Evolutionary conservation across 2,797 vertebrate genomes (phyloP).

Genomic region (Eulemur mongoz): DNA sequence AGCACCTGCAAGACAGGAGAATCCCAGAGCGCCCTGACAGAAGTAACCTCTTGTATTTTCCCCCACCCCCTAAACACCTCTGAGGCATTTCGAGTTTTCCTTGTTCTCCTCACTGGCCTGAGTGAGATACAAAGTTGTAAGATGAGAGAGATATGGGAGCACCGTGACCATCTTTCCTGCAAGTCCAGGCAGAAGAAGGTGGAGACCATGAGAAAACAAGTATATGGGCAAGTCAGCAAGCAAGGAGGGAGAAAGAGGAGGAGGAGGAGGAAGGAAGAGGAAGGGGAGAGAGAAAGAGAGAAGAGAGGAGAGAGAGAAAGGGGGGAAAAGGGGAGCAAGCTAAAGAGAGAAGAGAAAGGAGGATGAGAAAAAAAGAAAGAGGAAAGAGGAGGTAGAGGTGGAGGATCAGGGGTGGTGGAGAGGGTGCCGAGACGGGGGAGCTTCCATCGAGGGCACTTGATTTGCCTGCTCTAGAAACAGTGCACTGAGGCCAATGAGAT

Average conservation of each 20-base stretch:
- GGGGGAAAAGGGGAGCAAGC: too few relatives aligned
- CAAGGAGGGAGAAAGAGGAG: background rate
- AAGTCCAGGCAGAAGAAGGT: accelerated
- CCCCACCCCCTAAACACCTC: conserved; percentile 53
- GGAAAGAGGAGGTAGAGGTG: background rate
- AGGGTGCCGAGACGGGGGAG: background rate
- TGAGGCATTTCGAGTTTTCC: conserved; percentile 7
- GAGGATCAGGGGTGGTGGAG: accelerated
- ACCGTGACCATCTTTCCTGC: accelerated
- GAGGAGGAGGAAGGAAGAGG: accelerated
- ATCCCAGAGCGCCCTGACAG: conserved; percentile 53
- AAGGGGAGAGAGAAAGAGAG: accelerated
- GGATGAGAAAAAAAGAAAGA: background rate
- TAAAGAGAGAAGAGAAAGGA: background rate
- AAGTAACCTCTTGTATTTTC: conserved; percentile 37
- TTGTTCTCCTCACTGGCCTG: background rate
- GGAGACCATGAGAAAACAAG: background rate
- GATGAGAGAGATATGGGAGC: background rate
- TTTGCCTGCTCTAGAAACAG: background rate
- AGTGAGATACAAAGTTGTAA: background rate
- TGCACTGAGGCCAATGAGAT: background rate
- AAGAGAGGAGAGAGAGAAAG: background rate
- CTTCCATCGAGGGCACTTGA: background rate
- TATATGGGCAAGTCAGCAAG: background rate
- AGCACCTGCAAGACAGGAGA: conserved; percentile 65